Conservation (phyloP, 2,797 vertebrate genomes). For the Tachyglossus aculeatus region DNA sequence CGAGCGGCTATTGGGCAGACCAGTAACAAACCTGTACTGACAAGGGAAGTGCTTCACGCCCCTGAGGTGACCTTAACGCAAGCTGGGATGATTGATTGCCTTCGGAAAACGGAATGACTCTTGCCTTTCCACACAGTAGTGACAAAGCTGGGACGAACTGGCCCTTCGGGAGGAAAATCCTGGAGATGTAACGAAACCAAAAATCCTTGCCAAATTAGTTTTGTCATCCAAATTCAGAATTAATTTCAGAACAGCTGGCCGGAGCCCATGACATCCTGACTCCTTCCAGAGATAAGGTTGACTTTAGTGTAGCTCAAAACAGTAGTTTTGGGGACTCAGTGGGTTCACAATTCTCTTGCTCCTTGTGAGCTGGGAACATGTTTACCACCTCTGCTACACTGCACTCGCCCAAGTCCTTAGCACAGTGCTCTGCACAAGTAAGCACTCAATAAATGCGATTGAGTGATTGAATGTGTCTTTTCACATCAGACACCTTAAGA, state of each 20-base stretch:
- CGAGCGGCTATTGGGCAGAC: not conserved
- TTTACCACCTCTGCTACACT: too few relatives aligned
- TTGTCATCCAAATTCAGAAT: not conserved
- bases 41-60: not conserved
- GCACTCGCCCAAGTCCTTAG: too few relatives aligned
- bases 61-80: not conserved
- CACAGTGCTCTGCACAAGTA: too few relatives aligned
- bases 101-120: not conserved
- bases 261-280: not conserved
- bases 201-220: not conserved
- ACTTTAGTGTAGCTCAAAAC: constrained; percentile 9
- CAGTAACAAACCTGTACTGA: not conserved
- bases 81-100: not conserved
- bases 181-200: not conserved
- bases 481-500: too few relatives aligned
- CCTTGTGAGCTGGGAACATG: too few relatives aligned
- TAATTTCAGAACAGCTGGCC: not conserved
- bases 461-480: too few relatives aligned
- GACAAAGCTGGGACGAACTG: not conserved
- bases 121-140: not conserved
- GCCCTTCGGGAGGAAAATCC: not conserved
- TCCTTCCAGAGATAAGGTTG: not conserved
- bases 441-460: too few relatives aligned
- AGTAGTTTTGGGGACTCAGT: too few relatives aligned
- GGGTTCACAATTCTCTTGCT: too few relatives aligned